Evolutionary conservation across 2,113 vertebrate species (phyloP).

Genomic region (Eubucco bourcierii): DNA sequence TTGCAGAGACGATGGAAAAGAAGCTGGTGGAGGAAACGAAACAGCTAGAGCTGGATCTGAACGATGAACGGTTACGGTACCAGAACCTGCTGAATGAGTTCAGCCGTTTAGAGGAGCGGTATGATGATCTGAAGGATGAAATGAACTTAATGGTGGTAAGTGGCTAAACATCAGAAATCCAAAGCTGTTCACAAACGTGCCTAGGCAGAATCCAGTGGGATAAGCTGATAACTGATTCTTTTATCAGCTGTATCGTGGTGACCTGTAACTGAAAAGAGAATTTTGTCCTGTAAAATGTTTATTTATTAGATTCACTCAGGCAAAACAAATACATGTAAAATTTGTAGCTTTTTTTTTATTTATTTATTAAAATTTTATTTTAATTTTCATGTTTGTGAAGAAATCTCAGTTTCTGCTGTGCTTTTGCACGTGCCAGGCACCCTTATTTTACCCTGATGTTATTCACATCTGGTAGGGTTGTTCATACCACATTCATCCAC

Average conservation of each 20-base stretch:
- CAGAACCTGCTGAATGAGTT: conserved; percentile 97
- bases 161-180: not conserved
- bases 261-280: not conserved
- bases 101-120: conserved; percentile 92
- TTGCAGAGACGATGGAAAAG: conserved; percentile 90
- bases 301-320: not conserved
- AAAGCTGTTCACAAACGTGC: not conserved
- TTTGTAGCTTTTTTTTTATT: not conserved
- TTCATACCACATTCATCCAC: not conserved
- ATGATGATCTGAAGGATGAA: conserved; percentile 94
- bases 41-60: conserved; percentile 93
- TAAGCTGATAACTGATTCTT: not conserved
- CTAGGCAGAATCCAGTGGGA: not conserved
- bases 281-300: not conserved
- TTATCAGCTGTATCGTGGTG: not conserved
- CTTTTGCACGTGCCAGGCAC: rapidly evolving
- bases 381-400: not conserved
- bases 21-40: conserved; percentile 88
- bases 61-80: conserved; percentile 93
- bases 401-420: not conserved
- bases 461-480: not conserved
- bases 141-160: conserved; percentile 84
- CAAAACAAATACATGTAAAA: not conserved
- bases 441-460: not conserved
- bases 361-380: not conserved